Base-by-base conservation (phyloP, 1,140 invertebrate species). In the Bombus vancouverensis region DNA sequence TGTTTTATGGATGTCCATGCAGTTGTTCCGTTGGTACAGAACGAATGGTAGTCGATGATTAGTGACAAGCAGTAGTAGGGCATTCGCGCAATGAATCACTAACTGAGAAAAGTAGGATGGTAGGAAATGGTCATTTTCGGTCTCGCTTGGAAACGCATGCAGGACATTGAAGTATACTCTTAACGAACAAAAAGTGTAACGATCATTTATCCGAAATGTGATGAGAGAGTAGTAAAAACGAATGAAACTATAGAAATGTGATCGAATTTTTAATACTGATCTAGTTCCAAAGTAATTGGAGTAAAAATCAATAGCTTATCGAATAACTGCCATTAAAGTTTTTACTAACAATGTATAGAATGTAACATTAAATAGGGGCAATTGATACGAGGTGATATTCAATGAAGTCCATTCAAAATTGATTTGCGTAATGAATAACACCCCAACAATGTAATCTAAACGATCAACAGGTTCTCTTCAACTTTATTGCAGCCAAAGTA, bases 401-500 rank as follows among this genome's bases (percentile, higher is more conserved):
- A n/a, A 18, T 44, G 70, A 44, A n/a, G 28, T 13, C 25, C 39
- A 42, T 72, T 42, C 15, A 62, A 77, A 77, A 62, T 62, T 62
- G 18, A 59, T 42, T 79, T 47, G 22, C 37, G 15, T n/a, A 68
- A 79, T 53, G 53, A 71, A 84, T 59, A 72, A 34, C 53, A 72
- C n/a, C 13, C 39, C 66, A 71, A 59, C 66, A 79, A 84, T 84
- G 53, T 89, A 83, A 89, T 74, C 62, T 72, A 83, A 81, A 86
- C 47, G 81, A 88, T 91, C 88, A 89, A 91, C 87, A 89, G 88
- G 87, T 89, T 88, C 73, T 91, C 83, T 85, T 91, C 88, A 83
- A 83, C 65, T 95, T 94, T 92, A 92, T 96, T 96, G 79, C 96
- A 98, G 97, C 97, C 98, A 57, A 96, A 97, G 87, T 98, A 98